A percentile compares a stretch with the other conserved stretches of the same genome.
Evolutionary conservation across 2,888 invertebrate species (phyloP).

Genomic region (Ectemnius continuus): DNA sequence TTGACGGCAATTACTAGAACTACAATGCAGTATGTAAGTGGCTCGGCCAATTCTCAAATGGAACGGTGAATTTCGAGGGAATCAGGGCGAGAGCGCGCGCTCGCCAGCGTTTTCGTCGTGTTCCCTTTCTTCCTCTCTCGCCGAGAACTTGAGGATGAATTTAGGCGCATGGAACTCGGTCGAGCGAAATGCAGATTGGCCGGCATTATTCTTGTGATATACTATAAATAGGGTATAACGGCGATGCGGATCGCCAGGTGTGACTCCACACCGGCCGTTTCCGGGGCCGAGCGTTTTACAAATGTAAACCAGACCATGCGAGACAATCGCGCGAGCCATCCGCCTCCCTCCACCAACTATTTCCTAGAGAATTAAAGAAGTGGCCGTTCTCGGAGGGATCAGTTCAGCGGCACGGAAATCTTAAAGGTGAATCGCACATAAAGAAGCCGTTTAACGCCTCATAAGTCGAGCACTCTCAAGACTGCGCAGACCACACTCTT

Average conservation of each 20-base stretch:
- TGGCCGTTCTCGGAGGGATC: not conserved
- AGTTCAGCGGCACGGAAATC: not conserved
- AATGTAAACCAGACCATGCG: constrained; percentile 57
- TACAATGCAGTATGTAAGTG: too few relatives aligned
- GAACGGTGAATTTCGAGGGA: too few relatives aligned
- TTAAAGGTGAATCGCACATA: too few relatives aligned
- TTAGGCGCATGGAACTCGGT: constrained; percentile 50
- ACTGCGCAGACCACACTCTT: too few relatives aligned
- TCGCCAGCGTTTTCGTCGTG: constrained; percentile 7
- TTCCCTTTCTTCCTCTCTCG: constrained; percentile 37
- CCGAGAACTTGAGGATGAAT: constrained; percentile 50
- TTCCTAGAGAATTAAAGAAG: too few relatives aligned
- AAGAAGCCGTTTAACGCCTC: too few relatives aligned
- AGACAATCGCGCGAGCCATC: constrained; percentile 32
- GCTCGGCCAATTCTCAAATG: too few relatives aligned
- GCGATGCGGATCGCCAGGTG: constrained; percentile 64
- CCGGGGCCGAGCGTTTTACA: constrained; percentile 45
- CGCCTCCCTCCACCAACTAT: too few relatives aligned
- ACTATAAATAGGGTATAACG: constrained; percentile 53
- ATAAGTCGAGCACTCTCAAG: too few relatives aligned
- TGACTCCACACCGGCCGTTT: constrained; percentile 59
- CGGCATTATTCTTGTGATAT: constrained; percentile 39
- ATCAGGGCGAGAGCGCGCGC: not conserved
- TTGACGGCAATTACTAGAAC: too few relatives aligned
- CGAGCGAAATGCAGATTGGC: constrained; percentile 47